A percentile compares a stretch with the other conserved stretches of the same genome.
phyloP scores from a whole-genome alignment of 2,888 invertebrate genomes.

The Phymatocera aterrima region DNA sequence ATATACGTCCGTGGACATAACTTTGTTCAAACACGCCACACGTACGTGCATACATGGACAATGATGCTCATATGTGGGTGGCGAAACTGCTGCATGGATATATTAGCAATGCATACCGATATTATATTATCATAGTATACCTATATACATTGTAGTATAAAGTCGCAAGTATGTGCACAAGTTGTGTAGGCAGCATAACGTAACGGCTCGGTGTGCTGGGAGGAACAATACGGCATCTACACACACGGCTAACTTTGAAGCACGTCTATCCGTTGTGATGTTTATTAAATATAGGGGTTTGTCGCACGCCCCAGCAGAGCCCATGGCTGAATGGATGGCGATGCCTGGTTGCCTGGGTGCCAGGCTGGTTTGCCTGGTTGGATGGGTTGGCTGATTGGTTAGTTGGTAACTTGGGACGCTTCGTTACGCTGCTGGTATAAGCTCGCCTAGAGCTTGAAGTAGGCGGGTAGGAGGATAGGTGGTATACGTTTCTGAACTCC shows the following conservation, averaged over 20 bases:
- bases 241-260: slow-evolving; percentile 16
- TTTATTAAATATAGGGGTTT: slow-evolving; percentile 32
- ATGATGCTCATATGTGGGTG: no score
- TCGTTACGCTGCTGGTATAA: not conserved
- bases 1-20: no score
- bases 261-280: slow-evolving; percentile 11
- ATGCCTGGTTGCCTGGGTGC: slow-evolving; percentile 14
- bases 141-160: not conserved
- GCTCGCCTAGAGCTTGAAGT: not conserved
- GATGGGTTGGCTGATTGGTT: slow-evolving; percentile 14
- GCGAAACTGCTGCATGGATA: not conserved
- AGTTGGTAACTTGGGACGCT: slow-evolving; percentile 16
- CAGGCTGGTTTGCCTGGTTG: not conserved
- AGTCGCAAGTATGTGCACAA: not conserved
- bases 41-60: no score
- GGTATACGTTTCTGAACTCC: not conserved
- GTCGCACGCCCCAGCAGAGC: slow-evolving; percentile 25
- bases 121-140: not conserved
- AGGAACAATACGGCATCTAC: not conserved
- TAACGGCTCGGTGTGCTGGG: not conserved
- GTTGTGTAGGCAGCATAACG: not conserved
- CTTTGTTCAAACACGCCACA: no score
- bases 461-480: not conserved
- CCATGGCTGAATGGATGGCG: slow-evolving; percentile 17
- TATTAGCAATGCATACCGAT: not conserved